These are phyloP conservation scores for Lepidostoma basale DNA, from an alignment of 1,140 invertebrate genomes.

Conservation along the genomic window DNA sequence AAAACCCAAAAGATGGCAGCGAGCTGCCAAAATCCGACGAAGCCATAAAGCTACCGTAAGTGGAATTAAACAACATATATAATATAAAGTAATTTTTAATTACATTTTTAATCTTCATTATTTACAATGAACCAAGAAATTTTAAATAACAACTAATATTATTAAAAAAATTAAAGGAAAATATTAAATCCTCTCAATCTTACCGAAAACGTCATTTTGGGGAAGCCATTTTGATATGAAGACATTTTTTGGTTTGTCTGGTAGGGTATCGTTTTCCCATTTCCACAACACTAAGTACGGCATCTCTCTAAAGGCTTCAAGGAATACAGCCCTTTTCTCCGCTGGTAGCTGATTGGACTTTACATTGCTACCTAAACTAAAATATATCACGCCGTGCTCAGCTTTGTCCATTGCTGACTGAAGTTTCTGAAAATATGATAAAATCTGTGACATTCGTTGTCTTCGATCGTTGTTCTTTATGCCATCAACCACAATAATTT, in stretches of 20 bases:
- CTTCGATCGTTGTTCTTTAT: too few relatives aligned
- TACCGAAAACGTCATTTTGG: constrained; percentile 45
- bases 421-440: background rate
- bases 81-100: background rate
- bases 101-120: too few relatives aligned
- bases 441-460: too few relatives aligned
- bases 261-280: constrained; percentile 57
- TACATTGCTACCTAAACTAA: constrained; percentile 50
- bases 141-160: too few relatives aligned
- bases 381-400: constrained; percentile 46
- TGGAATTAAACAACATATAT: background rate
- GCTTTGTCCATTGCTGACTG: background rate
- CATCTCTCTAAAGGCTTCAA: constrained; percentile 54
- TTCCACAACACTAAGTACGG: constrained; percentile 68
- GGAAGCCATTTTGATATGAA: constrained; percentile 56
- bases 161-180: too few relatives aligned
- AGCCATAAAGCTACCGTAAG: too few relatives aligned
- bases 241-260: constrained; percentile 58
- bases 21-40: too few relatives aligned
- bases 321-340: constrained; percentile 34
- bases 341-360: constrained; percentile 37
- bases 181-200: constrained; percentile 13
- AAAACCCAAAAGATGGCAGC: too few relatives aligned
- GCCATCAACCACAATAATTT: too few relatives aligned
- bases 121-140: too few relatives aligned